Evolutionary conservation across 1,140 invertebrate species (phyloP), one percentile per base, ranked within the genome.

Genomic region (Ceratoteleas bidentatus): DNA sequence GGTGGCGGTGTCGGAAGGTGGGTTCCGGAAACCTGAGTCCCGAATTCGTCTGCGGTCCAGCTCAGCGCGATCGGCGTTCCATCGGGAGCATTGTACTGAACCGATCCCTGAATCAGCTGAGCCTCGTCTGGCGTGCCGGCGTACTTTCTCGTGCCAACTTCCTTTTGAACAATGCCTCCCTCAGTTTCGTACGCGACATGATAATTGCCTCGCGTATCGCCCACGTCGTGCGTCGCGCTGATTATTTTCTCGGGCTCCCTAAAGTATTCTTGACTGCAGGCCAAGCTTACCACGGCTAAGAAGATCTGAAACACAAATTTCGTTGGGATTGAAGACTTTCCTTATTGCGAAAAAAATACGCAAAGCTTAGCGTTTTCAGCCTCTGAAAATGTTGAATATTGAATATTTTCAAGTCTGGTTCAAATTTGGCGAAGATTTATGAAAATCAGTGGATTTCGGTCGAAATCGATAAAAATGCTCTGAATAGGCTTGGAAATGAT

Each of bases 1-100:
- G 95, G 95, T 2, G 95, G 95, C 0, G 95, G 93, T 0, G 95
- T 95, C 11, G 95, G 95, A 16, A 96, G 85, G 90, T 96, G 95
- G 5, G 93, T 93, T 2, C 95, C 95, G 0, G 84, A 84, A 5
- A 92, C 90, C 65, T 90, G 90, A 10, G 90, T 87, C 0, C 92
- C 92, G 66, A 91, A 92, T 53, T 93, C 92, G 53, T 93, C 92
- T 34, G 92, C 92, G 0, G 91, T 91, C 90, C 90, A 92, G 66
- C 89, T 91, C 13, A 92, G 70, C 6, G 87, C 88, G 43, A 92
- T 88, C 2, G 91, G 91, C 0, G 88, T 91, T 10, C 93, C 93
- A 65, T 93, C 92, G 0, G 93, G 93, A 3, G 92, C 90, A 43
- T 92, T 92, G 84, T 93, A 94, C 58, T 92, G 91, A 13, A 93